Base-by-base conservation (phyloP, 2,797 vertebrate genomes). In the Agapornis canus region DNA sequence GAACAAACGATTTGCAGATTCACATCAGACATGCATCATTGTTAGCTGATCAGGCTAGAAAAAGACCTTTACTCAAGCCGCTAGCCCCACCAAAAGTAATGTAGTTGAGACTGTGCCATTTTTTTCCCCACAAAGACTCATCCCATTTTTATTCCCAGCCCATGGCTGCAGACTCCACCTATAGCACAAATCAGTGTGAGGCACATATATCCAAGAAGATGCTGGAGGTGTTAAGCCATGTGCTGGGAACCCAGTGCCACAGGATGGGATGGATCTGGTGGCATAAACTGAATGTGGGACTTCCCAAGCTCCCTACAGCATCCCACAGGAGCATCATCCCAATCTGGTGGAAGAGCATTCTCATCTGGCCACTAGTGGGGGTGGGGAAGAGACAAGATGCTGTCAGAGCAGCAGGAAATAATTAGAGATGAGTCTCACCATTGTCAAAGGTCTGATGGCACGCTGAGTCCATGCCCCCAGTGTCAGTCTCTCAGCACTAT, bases 71-170 rank as follows among this genome's bases (percentile, higher is more conserved):
- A 26, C 25, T 83, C 35, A 11, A n/a, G 57, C 20, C 10, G 26
- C 39, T 5, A 60, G 37, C 19, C 21, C 19, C 23, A 35, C 2
- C 10, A 72, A 59, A 93, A 70, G 18, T 13, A 65, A 32, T 1
- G 1, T 14, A 63, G 35, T 43, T 39, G 43, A 82, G 32, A 51
- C 11, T 51, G 54, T 23, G 13, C 59, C 0, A 0, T 27, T 2
- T 11, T 61, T 70, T 51, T 25, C 5, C 10, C 25, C 6, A 4
- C 29, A 26, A 51, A 89, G 68, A 18, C n/a, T 64, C 19, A 20
- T 35, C 13, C 9, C 1, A 2, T 43, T 81, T 87, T 70, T 81
- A 42, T 47, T 84, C 31, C 19, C 71, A 68, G 42, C 19, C 40
- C 23, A 14, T 20, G 9, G 21, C 7, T 78, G 61, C 57, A 75